Base-by-base conservation (phyloP, 2,113 vertebrate species). In the Bettongia penicillata region DNA sequence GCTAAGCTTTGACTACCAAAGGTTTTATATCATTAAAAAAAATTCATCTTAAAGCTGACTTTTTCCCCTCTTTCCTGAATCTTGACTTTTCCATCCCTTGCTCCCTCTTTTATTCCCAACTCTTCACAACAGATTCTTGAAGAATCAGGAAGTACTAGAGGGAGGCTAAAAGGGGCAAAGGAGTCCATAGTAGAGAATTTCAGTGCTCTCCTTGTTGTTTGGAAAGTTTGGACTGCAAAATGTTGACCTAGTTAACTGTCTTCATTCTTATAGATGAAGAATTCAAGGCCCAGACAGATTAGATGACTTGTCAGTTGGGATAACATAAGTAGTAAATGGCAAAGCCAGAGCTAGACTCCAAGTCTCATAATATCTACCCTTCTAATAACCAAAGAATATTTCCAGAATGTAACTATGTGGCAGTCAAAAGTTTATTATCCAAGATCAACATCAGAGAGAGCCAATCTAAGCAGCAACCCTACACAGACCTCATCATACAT, bases 231-330 rank as follows among this genome's bases (percentile, higher is more conserved):
- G 7, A 22, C 43, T 23, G n/a, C 43, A 14, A 23, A 84, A 84
- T 6, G 0, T 84, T 84, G 4, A 84, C 19, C n/a, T 84, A 43
- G 19, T 23, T 43, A n/a, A 84, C 68, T 43, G 49, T 5, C n/a
- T 52, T 91, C 51, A 52, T 95, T 90, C 68, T 96, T 93, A 90
- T 90, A 92, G n/a, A 2, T 77, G 57, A 51, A 25, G 49, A 51
- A n/a, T 51, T n/a, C 48, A 22, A 84, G 2, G 53, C 5, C 19
- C 22, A 84, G 92, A 68, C 25, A 89, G 22, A 51, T n/a, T 68
- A 94, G 93, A 16, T 90, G 90, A 3, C 47, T 92, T 92, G 53
- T 0, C 8, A 49, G 1, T 51, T 43, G 68, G 6, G n/a, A 28
- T 55, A 22, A 49, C 43, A 57, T 10, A 92, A 43, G 53, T 49